phyloP scores from a whole-genome alignment of 2,888 invertebrate species.

The Tachina grossa region DNA sequence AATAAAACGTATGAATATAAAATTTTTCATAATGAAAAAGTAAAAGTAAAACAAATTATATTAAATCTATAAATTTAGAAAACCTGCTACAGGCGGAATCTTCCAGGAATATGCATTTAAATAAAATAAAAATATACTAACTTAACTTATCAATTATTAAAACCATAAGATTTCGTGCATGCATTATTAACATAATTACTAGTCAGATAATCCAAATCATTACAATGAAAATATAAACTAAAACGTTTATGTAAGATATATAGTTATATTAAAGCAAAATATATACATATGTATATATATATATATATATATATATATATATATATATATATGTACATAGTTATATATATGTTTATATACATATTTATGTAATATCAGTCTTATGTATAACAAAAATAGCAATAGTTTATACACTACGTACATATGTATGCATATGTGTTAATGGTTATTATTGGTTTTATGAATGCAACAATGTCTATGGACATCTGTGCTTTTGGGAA shows the following conservation, averaged over 20 bases:
- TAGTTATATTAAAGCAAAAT: constrained; percentile 13
- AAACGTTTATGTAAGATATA: constrained; percentile 34
- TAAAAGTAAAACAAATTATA: constrained; percentile 1
- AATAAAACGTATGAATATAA: not conserved
- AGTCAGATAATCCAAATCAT: constrained; percentile 61
- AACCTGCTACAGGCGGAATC: constrained; percentile 57
- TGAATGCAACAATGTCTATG: too few species aligned
- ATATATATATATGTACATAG: not conserved
- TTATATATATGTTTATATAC: too few species aligned
- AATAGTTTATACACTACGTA: too few species aligned
- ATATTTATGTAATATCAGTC: too few species aligned
- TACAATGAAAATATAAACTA: constrained; percentile 31
- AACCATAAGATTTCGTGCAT: constrained; percentile 56
- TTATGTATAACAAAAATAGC: too few species aligned
- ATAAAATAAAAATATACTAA: constrained; percentile 30
- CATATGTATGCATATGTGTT: too few species aligned
- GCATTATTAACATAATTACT: constrained; percentile 58
- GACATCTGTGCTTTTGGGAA: too few species aligned
- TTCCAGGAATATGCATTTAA: constrained; percentile 66
- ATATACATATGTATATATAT: not conserved
- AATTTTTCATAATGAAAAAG: constrained; percentile 31
- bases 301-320: not conserved
- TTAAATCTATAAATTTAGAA: constrained; percentile 38
- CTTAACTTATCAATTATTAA: constrained; percentile 49
- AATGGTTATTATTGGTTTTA: too few species aligned